These are phyloP conservation scores for Calliopsis andreniformis DNA, from an alignment of 1,140 invertebrate genomes.

Conservation along the genomic window DNA sequence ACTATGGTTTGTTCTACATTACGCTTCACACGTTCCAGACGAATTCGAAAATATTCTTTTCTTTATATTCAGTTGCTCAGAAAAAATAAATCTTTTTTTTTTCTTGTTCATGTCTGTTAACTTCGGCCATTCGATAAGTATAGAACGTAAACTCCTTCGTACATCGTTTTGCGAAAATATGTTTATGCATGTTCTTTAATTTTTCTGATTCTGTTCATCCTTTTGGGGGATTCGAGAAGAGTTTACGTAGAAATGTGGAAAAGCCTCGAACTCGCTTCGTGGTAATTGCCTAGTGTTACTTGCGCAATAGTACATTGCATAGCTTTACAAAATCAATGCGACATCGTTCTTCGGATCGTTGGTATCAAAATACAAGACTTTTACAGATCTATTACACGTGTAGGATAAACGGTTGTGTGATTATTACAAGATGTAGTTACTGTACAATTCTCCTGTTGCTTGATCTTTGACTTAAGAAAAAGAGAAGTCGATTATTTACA, in stretches of 20 bases:
- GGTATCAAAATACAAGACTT: conserved; percentile 53
- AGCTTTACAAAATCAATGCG: conserved; percentile 22
- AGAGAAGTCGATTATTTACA: conserved; percentile 28
- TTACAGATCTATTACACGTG: conserved; percentile 29
- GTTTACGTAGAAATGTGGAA: not conserved
- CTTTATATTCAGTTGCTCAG: conserved; percentile 41
- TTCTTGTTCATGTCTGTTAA: conserved; percentile 32
- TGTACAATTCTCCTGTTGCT: conserved; percentile 24
- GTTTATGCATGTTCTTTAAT: conserved; percentile 33
- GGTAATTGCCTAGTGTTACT: conserved; percentile 6
- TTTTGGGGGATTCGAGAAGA: not conserved
- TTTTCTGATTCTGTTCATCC: conserved; percentile 21
- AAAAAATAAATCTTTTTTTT: conserved; percentile 62
- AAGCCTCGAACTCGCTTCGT: not conserved
- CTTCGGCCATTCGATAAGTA: conserved; percentile 12
- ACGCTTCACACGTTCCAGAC: conserved; percentile 38
- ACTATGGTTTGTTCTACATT: conserved; percentile 40
- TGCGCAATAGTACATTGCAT: conserved; percentile 39
- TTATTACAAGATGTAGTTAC: conserved; percentile 18
- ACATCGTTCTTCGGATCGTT: not conserved
- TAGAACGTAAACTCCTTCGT: conserved; percentile 53
- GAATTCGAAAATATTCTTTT: conserved; percentile 63
- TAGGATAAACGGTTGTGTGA: conserved; percentile 10
- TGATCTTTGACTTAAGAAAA: not conserved
- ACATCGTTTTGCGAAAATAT: conserved; percentile 68